Evolutionary conservation across 2,797 vertebrate genomes (phyloP), one percentile per base, ranked within the genome.

Genomic region (Gastrophryne carolinensis): DNA sequence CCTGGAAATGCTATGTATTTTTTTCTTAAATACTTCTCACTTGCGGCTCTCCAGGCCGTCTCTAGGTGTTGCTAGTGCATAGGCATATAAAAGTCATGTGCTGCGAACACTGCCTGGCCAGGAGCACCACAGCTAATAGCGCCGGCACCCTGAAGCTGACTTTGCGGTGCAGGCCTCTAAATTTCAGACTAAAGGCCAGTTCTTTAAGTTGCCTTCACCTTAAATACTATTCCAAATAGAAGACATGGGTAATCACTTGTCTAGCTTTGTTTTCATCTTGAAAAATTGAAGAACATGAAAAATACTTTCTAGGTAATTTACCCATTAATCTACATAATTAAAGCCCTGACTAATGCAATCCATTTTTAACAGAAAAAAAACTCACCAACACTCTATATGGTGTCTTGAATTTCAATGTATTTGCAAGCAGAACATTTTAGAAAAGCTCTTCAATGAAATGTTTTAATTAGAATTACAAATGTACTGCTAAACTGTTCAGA

Each of bases 391-490:
- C 7, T 30, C 29, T 32, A 2, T 29, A 41, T 72, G 32, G 4
- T 64, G 63, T 37, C n/a, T 19, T 53, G n/a, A 15, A 63, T 30
- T 41, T 72, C n/a, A 53, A 17, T 64, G 32, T 63, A 34, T 54
- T n/a, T 54, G 71, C 29, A 32, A 24, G 26, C 26, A 54, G 47
- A 73, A 52, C 32, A 73, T 39, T 64, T 62, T 29, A 12, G 1
- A 53, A 63, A 2, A 37, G 26, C 58, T 63, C 26, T 72, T 50
- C 47, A 26, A n/a, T 39, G 11, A 56, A 69, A 37, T 56, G 19
- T 58, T 61, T 50, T 61, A 50, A 72, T 72, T 49, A 72, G 44
- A 47, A 50, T 44, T 61, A 47, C 41, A 61, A 72, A 72, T 72
- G 39, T 61, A 61, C 32, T 53, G 13, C 10, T 6, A 13, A 13